Conservation (phyloP, 1,140 invertebrate species). For the Dreissena rostriformis region DNA sequence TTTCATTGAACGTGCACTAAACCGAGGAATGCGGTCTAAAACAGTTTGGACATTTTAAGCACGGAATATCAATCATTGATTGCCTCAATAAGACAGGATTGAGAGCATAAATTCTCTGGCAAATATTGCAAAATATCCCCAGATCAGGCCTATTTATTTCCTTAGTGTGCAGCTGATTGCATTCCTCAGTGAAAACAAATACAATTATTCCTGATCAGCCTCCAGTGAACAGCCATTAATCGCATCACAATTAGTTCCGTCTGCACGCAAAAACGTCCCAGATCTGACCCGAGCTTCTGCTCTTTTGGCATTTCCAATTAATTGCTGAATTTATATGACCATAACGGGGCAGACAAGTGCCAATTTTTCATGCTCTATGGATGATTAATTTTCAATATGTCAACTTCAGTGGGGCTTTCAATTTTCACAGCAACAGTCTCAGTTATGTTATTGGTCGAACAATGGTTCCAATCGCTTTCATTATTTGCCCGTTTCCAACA, state of each 20-base stretch:
- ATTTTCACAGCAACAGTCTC: background rate
- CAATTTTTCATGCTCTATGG: conserved; percentile 34
- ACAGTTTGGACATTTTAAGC: no score
- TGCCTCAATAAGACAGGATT: no score
- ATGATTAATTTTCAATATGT: conserved; percentile 51
- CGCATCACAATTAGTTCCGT: conserved; percentile 9
- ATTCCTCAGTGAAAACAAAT: conserved; percentile 16
- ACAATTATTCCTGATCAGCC: conserved; percentile 18
- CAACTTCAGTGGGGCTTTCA: background rate
- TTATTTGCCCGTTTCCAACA: background rate
- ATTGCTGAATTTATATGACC: conserved; percentile 41
- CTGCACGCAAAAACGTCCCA: background rate
- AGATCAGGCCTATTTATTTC: background rate
- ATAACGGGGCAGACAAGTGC: conserved; percentile 18
- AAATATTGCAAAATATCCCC: no score
- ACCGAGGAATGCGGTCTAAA: no score
- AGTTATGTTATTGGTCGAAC: background rate
- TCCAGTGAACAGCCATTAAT: conserved; percentile 2
- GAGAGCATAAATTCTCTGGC: no score
- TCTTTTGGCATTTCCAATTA: conserved; percentile 45
- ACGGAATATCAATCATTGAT: no score
- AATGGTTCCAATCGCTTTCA: background rate
- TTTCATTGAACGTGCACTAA: no score
- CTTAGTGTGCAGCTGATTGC: conserved; percentile 12
- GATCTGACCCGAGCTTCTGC: background rate